These are phyloP conservation scores for Sorex fumeus DNA, from an alignment of 2,113 vertebrate species.

Conservation along the genomic window DNA sequence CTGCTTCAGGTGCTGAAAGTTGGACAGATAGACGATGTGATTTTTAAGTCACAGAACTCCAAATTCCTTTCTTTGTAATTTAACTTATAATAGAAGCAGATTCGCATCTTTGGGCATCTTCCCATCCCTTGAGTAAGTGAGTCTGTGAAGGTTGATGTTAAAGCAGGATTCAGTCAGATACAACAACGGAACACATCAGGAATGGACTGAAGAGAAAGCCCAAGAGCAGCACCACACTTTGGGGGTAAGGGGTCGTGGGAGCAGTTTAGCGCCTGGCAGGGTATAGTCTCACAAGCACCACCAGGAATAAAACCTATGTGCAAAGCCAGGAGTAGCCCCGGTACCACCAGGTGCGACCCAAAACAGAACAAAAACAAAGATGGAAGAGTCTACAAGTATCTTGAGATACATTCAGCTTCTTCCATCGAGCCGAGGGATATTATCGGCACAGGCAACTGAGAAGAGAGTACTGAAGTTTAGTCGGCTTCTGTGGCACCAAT, in stretches of 20 bases:
- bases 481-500: not conserved
- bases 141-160: not conserved
- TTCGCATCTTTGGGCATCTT: not conserved
- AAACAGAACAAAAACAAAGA: not conserved
- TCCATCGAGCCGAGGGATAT: not conserved
- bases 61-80: too few relatives aligned
- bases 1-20: not conserved
- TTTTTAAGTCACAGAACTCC: not conserved
- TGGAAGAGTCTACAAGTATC: not conserved
- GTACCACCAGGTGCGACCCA: not conserved
- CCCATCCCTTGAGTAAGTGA: not conserved
- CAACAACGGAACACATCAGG: too few relatives aligned
- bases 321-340: too few relatives aligned
- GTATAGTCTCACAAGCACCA: too few relatives aligned
- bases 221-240: too few relatives aligned
- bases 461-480: not conserved
- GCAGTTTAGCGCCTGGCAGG: too few relatives aligned
- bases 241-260: too few relatives aligned
- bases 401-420: too few relatives aligned
- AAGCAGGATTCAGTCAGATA: not conserved
- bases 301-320: too few relatives aligned
- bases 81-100: not conserved
- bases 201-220: too few relatives aligned
- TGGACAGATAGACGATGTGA: not conserved
- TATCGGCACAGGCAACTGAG: too few relatives aligned